Evolutionary conservation across 2,797 vertebrate species (phyloP).

Genomic region (Oceanodroma leucorhoa): DNA sequence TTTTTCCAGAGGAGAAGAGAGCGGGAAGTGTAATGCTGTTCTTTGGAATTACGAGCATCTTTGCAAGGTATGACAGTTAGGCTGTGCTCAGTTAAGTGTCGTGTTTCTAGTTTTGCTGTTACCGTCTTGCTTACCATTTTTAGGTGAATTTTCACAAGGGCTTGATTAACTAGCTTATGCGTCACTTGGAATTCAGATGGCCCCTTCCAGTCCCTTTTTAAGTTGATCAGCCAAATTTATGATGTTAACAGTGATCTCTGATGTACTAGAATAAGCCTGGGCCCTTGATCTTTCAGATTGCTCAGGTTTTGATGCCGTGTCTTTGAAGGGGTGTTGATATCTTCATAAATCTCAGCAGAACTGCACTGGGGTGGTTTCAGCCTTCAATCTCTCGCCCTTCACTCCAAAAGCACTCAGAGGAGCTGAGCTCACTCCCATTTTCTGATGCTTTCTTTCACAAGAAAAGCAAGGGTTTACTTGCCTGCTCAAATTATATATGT

Average conservation of each 20-base stretch:
- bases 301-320: not conserved
- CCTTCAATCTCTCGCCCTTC: not conserved
- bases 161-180: not conserved
- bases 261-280: not conserved
- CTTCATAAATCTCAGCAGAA: slow-evolving; percentile 20
- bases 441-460: not conserved
- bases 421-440: not conserved
- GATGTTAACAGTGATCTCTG: slow-evolving; percentile 9
- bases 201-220: not conserved
- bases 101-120: not conserved
- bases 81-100: not conserved
- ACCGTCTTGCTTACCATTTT: not conserved
- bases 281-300: slow-evolving; percentile 17
- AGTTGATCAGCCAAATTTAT: not conserved
- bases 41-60: not conserved
- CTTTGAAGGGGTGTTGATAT: slow-evolving; percentile 38
- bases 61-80: not conserved
- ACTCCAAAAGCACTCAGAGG: not conserved
- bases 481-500: not conserved
- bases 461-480: not conserved
- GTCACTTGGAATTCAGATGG: not conserved
- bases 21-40: not conserved
- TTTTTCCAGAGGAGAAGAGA: not conserved
- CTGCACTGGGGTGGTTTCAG: not conserved
- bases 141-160: not conserved